Evolutionary conservation across 2,888 invertebrate species (phyloP).

Genomic region (Dryobota labecula): DNA sequence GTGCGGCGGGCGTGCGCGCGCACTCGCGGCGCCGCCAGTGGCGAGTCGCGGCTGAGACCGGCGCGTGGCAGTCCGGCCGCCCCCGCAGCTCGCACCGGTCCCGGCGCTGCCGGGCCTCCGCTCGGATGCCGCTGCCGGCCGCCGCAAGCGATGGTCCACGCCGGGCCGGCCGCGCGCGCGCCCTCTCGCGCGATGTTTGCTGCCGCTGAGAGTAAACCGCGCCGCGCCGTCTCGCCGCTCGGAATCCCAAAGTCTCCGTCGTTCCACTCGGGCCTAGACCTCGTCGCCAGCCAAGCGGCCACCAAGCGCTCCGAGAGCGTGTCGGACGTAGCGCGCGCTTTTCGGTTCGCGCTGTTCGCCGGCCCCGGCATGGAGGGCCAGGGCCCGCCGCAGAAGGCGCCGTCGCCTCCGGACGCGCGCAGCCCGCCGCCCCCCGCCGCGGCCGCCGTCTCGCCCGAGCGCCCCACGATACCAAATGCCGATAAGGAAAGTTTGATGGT

Average conservation of each 20-base stretch:
- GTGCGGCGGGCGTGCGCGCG: constrained; percentile 68
- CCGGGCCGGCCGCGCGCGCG: constrained; percentile 90
- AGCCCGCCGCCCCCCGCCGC: constrained; percentile 82
- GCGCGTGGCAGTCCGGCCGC: constrained; percentile 85
- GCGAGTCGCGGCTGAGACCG: constrained; percentile 74
- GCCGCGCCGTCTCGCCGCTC: constrained; percentile 91
- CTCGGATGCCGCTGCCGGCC: constrained; percentile 90
- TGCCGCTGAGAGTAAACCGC: constrained; percentile 89
- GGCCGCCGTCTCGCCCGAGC: constrained; percentile 78
- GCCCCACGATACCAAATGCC: constrained; percentile 75
- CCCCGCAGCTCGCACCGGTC: constrained; percentile 87
- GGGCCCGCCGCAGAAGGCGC: constrained; percentile 82
- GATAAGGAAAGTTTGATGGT: constrained; percentile 88
- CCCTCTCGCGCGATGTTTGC: constrained; percentile 89
- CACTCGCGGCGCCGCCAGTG: constrained; percentile 59
- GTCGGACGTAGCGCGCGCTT: constrained; percentile 88
- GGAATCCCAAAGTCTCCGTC: constrained; percentile 97
- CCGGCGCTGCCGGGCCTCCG: constrained; percentile 88
- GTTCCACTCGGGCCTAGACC: constrained; percentile 96
- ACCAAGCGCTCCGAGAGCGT: constrained; percentile 87
- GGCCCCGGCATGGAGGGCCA: constrained; percentile 84
- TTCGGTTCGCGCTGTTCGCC: constrained; percentile 86
- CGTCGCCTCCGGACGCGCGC: constrained; percentile 86
- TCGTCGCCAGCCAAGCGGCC: constrained; percentile 92
- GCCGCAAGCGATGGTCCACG: constrained; percentile 90